These are phyloP conservation scores for Gorsachius goisagi DNA, from an alignment of 2,113 vertebrate genomes.

Conservation along the genomic window DNA sequence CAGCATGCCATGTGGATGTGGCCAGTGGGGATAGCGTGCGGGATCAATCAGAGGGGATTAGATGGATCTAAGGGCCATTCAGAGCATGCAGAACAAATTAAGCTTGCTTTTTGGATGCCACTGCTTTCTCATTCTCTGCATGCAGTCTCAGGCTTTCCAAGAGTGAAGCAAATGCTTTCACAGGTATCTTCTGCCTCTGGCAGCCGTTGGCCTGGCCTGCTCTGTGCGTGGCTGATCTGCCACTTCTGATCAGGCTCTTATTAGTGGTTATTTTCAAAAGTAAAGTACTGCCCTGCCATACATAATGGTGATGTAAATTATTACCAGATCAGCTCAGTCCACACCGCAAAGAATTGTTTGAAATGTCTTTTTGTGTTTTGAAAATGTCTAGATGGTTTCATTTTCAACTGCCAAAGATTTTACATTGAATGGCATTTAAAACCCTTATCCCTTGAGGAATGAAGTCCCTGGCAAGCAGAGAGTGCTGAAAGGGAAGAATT, in stretches of 20 bases:
- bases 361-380: neutral
- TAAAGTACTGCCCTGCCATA: neutral
- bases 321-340: neutral
- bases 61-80: neutral
- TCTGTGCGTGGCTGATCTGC: neutral
- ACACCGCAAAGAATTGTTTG: neutral
- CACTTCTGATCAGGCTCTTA: neutral
- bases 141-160: neutral
- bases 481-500: neutral
- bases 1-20: fast-evolving
- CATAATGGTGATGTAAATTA: neutral
- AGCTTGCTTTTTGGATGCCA: neutral
- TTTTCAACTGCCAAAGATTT: neutral
- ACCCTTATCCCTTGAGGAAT: neutral
- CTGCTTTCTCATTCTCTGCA: neutral
- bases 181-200: neutral
- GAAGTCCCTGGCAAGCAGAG: neutral
- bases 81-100: slow-evolving; percentile 14
- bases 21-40: fast-evolving
- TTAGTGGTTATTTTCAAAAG: neutral
- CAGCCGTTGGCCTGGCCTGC: neutral
- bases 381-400: neutral
- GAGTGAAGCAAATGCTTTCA: slow-evolving; percentile 30
- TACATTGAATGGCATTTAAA: neutral
- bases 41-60: neutral